These are phyloP conservation scores for Acleris laterana DNA, from an alignment of 2,888 invertebrate genomes.

Conservation along the genomic window DNA sequence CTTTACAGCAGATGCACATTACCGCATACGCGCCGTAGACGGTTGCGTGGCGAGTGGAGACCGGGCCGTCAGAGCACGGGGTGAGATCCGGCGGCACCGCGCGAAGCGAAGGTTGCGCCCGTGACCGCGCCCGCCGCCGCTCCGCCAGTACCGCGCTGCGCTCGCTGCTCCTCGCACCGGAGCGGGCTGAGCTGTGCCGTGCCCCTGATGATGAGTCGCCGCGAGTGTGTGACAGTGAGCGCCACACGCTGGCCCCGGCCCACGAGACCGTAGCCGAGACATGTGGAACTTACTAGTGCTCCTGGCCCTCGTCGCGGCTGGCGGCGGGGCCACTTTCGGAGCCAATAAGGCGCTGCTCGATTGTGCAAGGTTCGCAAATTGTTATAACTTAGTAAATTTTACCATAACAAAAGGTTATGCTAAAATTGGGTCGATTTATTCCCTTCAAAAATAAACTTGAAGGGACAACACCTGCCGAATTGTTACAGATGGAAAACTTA, in stretches of 20 bases:
- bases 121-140: constrained; percentile 76
- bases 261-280: constrained; percentile 64
- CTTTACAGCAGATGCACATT: constrained; percentile 30
- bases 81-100: constrained; percentile 66
- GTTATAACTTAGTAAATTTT: neutral
- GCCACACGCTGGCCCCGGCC: constrained; percentile 63
- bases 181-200: constrained; percentile 43
- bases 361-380: constrained; percentile 74
- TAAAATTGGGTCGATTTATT: neutral
- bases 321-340: constrained; percentile 68
- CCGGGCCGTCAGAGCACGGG: constrained; percentile 56
- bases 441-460: constrained; percentile 9
- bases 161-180: constrained; percentile 73
- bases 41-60: constrained; percentile 52
- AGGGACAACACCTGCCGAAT: neutral
- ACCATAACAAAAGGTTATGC: neutral
- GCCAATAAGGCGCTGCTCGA: constrained; percentile 76
- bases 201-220: constrained; percentile 65
- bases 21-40: constrained; percentile 53
- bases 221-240: constrained; percentile 70
- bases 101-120: constrained; percentile 80
- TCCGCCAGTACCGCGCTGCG: constrained; percentile 73
- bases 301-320: constrained; percentile 66
- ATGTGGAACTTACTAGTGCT: constrained; percentile 74
- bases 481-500: neutral